Percentiles rank a stretch among this genome's conserved stretches.
Evolutionary conservation across 2,888 invertebrate species (phyloP).

Genomic region (Trichopoda pennipes): DNA sequence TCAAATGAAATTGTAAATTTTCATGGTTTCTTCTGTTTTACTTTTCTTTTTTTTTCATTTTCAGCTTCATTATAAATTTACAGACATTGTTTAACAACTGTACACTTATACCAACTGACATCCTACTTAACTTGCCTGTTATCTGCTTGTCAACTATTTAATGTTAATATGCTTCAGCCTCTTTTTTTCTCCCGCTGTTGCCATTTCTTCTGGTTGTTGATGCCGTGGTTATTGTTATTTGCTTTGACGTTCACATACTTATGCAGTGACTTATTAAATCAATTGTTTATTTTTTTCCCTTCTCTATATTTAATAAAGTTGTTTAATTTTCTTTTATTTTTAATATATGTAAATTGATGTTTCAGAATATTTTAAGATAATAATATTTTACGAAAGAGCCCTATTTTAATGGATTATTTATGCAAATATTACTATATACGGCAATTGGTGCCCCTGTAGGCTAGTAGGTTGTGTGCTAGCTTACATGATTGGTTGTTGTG

Average conservation of each 20-base stretch:
- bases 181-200: conserved; percentile 13
- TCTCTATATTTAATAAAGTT: background rate
- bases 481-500: no score
- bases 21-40: conserved; percentile 31
- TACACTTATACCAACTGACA: conserved; percentile 39
- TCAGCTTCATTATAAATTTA: background rate
- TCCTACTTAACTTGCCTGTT: conserved; percentile 52
- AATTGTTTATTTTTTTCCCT: background rate
- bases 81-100: conserved; percentile 16
- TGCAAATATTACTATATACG: no score
- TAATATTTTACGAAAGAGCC: no score
- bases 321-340: background rate
- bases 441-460: no score
- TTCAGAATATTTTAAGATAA: no score
- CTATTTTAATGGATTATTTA: no score
- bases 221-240: conserved; percentile 26
- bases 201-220: conserved; percentile 14
- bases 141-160: conserved; percentile 21
- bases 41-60: conserved; percentile 8
- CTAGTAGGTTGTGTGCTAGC: no score
- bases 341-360: no score
- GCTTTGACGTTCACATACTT: conserved; percentile 28
- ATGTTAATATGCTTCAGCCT: conserved; percentile 33
- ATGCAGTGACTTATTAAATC: background rate
- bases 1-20: conserved; percentile 57